Evolutionary conservation across 2,888 invertebrate genomes (phyloP).

Genomic region (Odontocerum albicorne): DNA sequence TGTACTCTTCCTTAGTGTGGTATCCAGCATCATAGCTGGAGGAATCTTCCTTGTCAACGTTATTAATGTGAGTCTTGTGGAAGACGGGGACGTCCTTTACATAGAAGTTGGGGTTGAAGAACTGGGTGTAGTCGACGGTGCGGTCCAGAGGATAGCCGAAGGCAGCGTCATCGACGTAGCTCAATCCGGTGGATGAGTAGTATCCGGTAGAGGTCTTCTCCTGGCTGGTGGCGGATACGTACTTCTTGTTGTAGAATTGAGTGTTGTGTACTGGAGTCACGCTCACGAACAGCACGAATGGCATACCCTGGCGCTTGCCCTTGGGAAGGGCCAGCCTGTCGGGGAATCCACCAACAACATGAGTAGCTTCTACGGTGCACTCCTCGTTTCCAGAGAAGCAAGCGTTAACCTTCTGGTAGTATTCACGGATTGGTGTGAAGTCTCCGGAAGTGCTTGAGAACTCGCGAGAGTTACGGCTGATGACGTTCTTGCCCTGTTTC

Average conservation of each 20-base stretch:
- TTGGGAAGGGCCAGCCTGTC: slow-evolving; percentile 70
- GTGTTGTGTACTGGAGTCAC: slow-evolving; percentile 57
- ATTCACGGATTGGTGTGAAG: slow-evolving; percentile 50
- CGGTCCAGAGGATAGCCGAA: slow-evolving; percentile 79
- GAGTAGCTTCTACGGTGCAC: slow-evolving; percentile 50
- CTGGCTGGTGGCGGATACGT: slow-evolving; percentile 59
- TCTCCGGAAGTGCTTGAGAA: slow-evolving; percentile 66
- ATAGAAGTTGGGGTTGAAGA: slow-evolving; percentile 67
- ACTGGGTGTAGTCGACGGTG: slow-evolving; percentile 57
- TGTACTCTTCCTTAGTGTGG: too few species aligned
- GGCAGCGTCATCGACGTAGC: slow-evolving; percentile 59
- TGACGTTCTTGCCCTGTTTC: slow-evolving; percentile 63
- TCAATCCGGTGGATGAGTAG: background rate
- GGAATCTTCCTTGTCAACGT: too few species aligned
- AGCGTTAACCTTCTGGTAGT: slow-evolving; percentile 39
- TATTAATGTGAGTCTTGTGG: slow-evolving; percentile 47
- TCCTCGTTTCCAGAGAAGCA: slow-evolving; percentile 43
- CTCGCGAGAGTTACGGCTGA: slow-evolving; percentile 68
- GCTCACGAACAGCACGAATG: slow-evolving; percentile 65
- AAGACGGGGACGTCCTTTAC: slow-evolving; percentile 66
- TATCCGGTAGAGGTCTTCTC: slow-evolving; percentile 41
- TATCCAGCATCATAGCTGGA: too few species aligned
- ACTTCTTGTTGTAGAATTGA: slow-evolving; percentile 46
- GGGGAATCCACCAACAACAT: slow-evolving; percentile 61
- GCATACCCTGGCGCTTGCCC: slow-evolving; percentile 68